Evolutionary conservation across 2,113 vertebrate species (phyloP).

Genomic region (Murina feae): DNA sequence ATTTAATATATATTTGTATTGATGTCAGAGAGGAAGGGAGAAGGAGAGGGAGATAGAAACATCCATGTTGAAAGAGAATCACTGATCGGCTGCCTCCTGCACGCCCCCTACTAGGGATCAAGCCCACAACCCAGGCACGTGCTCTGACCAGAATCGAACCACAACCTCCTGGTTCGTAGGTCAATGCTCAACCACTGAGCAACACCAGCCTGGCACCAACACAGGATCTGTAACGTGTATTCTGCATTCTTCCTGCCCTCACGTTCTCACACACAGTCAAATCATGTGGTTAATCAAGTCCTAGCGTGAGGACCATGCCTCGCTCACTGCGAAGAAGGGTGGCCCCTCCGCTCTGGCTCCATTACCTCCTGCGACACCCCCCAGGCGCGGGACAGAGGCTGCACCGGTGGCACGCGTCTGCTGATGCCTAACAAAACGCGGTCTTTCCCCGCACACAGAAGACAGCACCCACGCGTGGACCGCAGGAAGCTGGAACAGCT

Average conservation of each 20-base stretch:
- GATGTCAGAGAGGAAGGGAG: too few relatives aligned
- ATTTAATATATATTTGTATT: too few relatives aligned
- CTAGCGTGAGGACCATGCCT: too few relatives aligned
- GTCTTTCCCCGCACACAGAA: not conserved
- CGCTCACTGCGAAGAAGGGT: fast-evolving
- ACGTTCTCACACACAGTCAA: not conserved
- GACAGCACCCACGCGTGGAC: not conserved
- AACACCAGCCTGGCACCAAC: not conserved
- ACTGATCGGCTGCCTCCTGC: too few relatives aligned
- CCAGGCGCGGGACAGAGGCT: not conserved
- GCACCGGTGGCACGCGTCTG: not conserved
- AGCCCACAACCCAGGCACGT: too few relatives aligned
- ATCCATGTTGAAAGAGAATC: too few relatives aligned
- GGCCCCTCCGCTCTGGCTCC: not conserved
- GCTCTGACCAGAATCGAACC: too few relatives aligned
- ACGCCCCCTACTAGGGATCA: too few relatives aligned
- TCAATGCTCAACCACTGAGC: too few relatives aligned
- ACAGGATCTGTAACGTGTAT: not conserved
- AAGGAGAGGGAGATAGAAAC: too few relatives aligned
- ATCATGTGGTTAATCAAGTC: not conserved
- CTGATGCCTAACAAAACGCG: not conserved
- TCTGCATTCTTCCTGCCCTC: not conserved
- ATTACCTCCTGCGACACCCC: not conserved
- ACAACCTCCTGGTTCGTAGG: too few relatives aligned
- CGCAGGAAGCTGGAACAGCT: not conserved